Evolutionary conservation across 2,888 invertebrate species (phyloP), one percentile per base, ranked within the genome.

Genomic region (Drosophila atripex): DNA sequence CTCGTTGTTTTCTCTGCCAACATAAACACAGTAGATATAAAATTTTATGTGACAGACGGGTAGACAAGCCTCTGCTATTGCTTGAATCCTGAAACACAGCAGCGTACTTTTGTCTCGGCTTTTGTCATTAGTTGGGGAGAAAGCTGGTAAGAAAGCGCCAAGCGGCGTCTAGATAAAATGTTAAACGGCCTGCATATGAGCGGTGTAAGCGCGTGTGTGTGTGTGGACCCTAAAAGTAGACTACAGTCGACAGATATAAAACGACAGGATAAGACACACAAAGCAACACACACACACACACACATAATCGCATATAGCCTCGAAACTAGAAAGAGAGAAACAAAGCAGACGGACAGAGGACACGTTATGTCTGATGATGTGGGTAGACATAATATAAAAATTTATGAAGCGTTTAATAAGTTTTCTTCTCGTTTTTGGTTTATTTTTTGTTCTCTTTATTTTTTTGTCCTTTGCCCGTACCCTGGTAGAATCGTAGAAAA

Each of bases 361-460:
- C 86, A 83, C 83, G 82, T 86, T 82, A 86, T 80, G 86, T 74
- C 83, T 86, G 83, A 88, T 88, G 88, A 89, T 89, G 86, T 88
- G 86, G 86, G 82, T 86, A 87, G 78, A 83, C 88, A 88, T 79
- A 84, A 86, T 84, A 89, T 89, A 88, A 89, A 88, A 89, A 88
- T 88, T 89, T 88, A 88, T 88, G 89, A 88, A 88, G 86, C 88
- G 87, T 89, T 88, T 88, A 88, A 88, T 88, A 88, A 89, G 88
- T 86, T 89, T 89, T 88, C 80, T 79, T 76, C 77, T 70, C 50
- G 65, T 41, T 21, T 43, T 43, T 71, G 60, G 69, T 46, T 63
- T 32, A 41, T 32, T 58, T 43, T 58, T 39, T 38, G n/a, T 38
- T 8, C 23, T 12, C 35, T 38, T 23, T 23, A 38, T 21, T 11